Conservation (phyloP, 2,888 invertebrate species). For the Phalera bucephala region DNA sequence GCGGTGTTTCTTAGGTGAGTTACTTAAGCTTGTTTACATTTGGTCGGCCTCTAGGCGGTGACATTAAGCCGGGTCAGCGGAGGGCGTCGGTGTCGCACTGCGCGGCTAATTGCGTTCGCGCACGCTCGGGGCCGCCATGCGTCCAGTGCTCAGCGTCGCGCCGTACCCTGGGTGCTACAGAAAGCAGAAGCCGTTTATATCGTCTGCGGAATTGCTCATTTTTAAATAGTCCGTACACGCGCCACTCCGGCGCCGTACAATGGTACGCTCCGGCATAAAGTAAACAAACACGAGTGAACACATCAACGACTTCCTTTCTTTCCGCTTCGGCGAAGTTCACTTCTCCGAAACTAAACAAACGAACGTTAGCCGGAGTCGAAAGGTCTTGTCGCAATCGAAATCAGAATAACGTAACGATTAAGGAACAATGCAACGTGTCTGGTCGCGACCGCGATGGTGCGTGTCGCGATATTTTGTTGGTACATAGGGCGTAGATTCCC, state of each 20-base stretch:
- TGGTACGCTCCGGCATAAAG: conserved; percentile 24
- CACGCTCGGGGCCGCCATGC: conserved; percentile 21
- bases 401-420: conserved; percentile 21
- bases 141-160: neutral
- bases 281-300: conserved; percentile 50
- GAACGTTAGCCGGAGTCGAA: conserved; percentile 13
- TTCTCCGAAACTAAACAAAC: conserved; percentile 52
- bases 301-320: conserved; percentile 57
- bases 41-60: conserved; percentile 37
- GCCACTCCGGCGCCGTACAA: conserved; percentile 23
- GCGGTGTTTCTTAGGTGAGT: conserved; percentile 34
- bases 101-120: conserved; percentile 27
- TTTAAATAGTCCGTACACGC: conserved; percentile 18
- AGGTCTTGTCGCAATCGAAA: conserved; percentile 22
- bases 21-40: conserved; percentile 48
- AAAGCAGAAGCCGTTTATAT: conserved; percentile 12
- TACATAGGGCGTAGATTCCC: conserved; percentile 43
- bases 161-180: conserved; percentile 15
- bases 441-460: conserved; percentile 21
- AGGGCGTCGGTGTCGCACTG: conserved; percentile 9
- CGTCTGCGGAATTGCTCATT: conserved; percentile 5
- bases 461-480: conserved; percentile 36
- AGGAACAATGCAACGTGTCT: conserved; percentile 20
- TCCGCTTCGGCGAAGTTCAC: conserved; percentile 52
- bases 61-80: conserved; percentile 42